A percentile compares a stretch with the other conserved stretches of the same genome.
These are phyloP conservation scores for Sternarchorhynchus goeldii DNA, from an alignment of 2,797 vertebrate genomes.

Conservation along the genomic window DNA sequence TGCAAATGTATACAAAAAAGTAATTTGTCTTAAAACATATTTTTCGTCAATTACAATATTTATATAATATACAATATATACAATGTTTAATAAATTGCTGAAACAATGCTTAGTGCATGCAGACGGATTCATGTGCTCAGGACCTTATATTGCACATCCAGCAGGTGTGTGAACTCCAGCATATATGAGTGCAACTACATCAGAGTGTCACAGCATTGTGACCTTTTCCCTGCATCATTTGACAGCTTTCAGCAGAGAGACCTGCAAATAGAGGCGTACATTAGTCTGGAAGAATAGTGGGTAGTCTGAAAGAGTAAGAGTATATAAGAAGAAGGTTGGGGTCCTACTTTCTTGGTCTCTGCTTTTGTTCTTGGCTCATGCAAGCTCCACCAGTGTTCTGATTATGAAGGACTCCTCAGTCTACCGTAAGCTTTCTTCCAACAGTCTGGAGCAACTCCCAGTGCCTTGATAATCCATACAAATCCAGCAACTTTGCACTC, in stretches of 20 bases:
- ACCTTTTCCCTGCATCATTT: slow-evolving; percentile 36
- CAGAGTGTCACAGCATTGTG: slow-evolving; percentile 11
- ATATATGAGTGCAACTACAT: slow-evolving; percentile 4
- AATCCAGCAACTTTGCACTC: background rate
- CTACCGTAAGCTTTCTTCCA: background rate
- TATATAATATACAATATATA: background rate
- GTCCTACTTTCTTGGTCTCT: background rate
- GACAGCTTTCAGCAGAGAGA: slow-evolving; percentile 24
- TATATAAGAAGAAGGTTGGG: too few relatives aligned
- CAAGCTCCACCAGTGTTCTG: background rate
- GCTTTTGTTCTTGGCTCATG: background rate
- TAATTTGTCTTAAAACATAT: too few relatives aligned
- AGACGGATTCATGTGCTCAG: background rate
- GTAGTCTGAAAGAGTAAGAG: slow-evolving; percentile 5
- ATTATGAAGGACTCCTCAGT: background rate
- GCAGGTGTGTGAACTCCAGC: background rate
- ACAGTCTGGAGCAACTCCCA: background rate
- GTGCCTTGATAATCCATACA: background rate
- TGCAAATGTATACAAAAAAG: too few relatives aligned
- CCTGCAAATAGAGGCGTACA: background rate
- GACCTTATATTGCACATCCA: background rate
- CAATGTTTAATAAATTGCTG: background rate
- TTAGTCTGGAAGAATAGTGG: slow-evolving; percentile 6
- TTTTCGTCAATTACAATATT: background rate
- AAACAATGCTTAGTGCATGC: too few relatives aligned